A percentile compares a stretch with the other conserved stretches of the same genome.
These are phyloP conservation scores for Malaclemys terrapin DNA, from an alignment of 2,113 vertebrate species.

Conservation along the genomic window DNA sequence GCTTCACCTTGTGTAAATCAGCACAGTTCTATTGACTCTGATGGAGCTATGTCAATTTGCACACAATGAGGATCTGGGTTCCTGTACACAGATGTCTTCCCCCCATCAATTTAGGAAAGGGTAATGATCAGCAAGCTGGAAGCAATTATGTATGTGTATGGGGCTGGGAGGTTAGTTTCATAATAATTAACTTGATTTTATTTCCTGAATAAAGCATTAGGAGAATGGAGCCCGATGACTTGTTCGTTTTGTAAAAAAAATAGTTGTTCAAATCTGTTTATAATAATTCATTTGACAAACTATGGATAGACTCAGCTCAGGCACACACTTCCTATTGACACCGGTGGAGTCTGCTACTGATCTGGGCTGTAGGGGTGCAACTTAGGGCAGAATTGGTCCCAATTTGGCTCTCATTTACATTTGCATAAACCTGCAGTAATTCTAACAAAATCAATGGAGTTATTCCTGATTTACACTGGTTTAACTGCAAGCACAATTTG, in stretches of 20 bases:
- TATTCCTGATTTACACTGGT: slow-evolving; percentile 29
- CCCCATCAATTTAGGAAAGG: slow-evolving; percentile 72
- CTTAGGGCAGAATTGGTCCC: not conserved
- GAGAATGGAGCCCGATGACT: slow-evolving; percentile 68
- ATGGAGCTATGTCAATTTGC: slow-evolving; percentile 69
- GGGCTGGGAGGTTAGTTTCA: slow-evolving; percentile 71
- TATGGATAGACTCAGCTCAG: not conserved
- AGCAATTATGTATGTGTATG: slow-evolving; percentile 65
- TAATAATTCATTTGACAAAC: slow-evolving; percentile 52
- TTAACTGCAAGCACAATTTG: slow-evolving; percentile 64
- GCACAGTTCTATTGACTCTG: slow-evolving; percentile 68
- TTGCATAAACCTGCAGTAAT: not conserved
- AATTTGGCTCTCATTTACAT: not conserved
- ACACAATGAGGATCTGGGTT: slow-evolving; percentile 74
- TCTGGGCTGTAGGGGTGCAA: not conserved
- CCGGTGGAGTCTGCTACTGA: not conserved
- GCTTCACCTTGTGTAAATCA: slow-evolving; percentile 71
- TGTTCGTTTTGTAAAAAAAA: slow-evolving; percentile 65
- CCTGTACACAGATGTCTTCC: slow-evolving; percentile 66
- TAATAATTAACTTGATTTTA: slow-evolving; percentile 74
- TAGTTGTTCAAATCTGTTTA: slow-evolving; percentile 63
- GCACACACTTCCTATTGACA: slow-evolving; percentile 43
- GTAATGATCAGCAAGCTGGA: slow-evolving; percentile 73
- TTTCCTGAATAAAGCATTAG: slow-evolving; percentile 74
- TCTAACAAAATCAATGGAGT: slow-evolving; percentile 37